Evolutionary conservation across 30 jellyfish, hydroid and myxozoan genomes (phyloP), one percentile per base, ranked within the genome.

Genomic region (Hydra vulgaris): DNA sequence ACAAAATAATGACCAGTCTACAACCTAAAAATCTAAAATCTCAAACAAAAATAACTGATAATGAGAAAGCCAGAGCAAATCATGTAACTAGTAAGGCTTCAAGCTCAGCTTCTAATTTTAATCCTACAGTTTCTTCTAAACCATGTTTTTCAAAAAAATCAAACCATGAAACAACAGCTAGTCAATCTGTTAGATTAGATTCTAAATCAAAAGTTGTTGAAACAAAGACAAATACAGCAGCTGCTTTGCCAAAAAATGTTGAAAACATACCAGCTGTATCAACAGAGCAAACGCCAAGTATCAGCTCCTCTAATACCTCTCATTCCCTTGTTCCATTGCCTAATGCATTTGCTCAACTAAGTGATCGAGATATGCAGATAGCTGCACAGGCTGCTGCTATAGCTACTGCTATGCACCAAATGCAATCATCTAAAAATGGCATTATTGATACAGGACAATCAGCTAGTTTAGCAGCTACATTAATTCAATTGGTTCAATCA

Each of bases 331-430:
- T 25, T 15, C 81, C 81, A 21, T 73, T 21, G 15, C 53, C 81
- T 15, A 24, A 21, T 53, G 85, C 85, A 52, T 78, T 78, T 52
- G 26, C 78, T 25, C 77, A 25, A 17, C 54, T 78, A 54, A 78
- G 85, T 53, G 26, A 27, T 18, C 76, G 85, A 15, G 85, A 78
- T 25, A 78, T 78, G 85, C 85, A 78, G 81, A 78, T 78, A 21
- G 85, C 85, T 53, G 85, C 85, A 1, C 85, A 78, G n/a, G 85
- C 85, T 53, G 85, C 85, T 15, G 85, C 85, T 53, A 78, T 78
- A 53, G 85, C 85, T 18, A 78, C 85, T 20, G 85, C 85, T 17
- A 55, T 78, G 80, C 85, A 78, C 53, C 85, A 78, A 23, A 78
- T 78, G 85, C 85, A 78, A n/a, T 27, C 85, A 27, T 76, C 55